Conservation (phyloP, 2,797 vertebrate species). For the Momotus momota region DNA sequence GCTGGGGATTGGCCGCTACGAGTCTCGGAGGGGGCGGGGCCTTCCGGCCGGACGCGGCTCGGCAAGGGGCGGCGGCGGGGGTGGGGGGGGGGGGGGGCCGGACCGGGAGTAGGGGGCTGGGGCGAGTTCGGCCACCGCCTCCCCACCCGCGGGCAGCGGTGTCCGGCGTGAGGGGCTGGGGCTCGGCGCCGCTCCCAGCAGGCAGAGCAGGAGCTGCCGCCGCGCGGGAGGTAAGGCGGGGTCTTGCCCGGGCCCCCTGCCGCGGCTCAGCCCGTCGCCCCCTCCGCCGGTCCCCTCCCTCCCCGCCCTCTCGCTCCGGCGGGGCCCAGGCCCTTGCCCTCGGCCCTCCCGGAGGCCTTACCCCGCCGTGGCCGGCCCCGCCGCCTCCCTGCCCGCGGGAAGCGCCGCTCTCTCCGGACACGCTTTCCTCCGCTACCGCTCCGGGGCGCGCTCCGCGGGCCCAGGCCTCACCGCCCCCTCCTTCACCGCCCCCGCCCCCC, state of each 20-base stretch:
- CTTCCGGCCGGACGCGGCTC: not conserved
- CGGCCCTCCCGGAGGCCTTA: not conserved
- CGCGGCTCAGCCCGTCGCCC: not conserved
- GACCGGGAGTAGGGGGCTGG: conserved; percentile 29
- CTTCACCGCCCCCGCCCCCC: too few species aligned
- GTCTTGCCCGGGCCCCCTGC: not conserved
- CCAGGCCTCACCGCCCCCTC: not conserved
- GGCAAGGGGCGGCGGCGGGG: conserved; percentile 57
- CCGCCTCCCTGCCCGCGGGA: not conserved
- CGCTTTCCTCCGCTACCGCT: not conserved
- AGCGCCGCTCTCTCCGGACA: not conserved
- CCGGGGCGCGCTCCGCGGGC: not conserved
- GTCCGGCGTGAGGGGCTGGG: conserved; percentile 4
- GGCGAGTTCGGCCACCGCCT: conserved; percentile 51
- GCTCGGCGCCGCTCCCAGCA: not conserved
- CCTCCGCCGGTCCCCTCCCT: not conserved
- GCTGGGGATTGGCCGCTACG: fast-evolving
- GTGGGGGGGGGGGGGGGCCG: conserved; percentile 13
- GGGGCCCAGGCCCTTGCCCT: not conserved
- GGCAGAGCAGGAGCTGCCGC: conserved; percentile 7
- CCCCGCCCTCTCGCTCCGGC: too few species aligned
- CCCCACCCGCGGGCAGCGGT: conserved; percentile 32
- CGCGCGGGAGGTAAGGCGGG: conserved; percentile 6
- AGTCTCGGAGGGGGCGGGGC: fast-evolving
- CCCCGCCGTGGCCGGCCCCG: not conserved